Evolutionary conservation across 2,797 vertebrate species (phyloP).

Genomic region (Periophthalmus magnuspinnatus): DNA sequence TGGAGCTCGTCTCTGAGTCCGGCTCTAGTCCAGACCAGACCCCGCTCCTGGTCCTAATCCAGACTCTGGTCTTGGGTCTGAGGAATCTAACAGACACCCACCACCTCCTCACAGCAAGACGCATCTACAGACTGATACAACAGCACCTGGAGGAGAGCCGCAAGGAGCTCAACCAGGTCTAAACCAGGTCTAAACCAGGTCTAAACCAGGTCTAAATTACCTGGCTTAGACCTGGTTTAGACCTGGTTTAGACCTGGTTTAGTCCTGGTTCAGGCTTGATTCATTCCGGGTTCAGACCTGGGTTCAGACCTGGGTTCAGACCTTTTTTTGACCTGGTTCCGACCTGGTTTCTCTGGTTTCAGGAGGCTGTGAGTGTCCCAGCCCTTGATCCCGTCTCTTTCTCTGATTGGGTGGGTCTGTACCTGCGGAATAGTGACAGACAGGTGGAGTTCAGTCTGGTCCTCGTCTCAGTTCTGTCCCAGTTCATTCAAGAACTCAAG

Average conservation of each 20-base stretch:
- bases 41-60: constrained; percentile 75
- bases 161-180: not conserved
- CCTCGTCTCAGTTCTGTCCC: constrained; percentile 77
- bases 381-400: constrained; percentile 32
- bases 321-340: too few species aligned
- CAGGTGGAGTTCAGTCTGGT: constrained; percentile 70
- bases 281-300: not conserved
- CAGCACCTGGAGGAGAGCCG: constrained; percentile 61
- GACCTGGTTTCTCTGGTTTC: not conserved
- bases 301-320: too few species aligned
- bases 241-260: not conserved
- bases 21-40: constrained; percentile 68
- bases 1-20: constrained; percentile 67
- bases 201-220: not conserved
- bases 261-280: not conserved
- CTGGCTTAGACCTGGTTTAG: not conserved
- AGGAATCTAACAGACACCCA: constrained; percentile 72
- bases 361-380: not conserved
- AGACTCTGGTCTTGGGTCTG: constrained; percentile 79
- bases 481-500: constrained; percentile 80
- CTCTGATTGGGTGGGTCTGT: constrained; percentile 33
- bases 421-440: constrained; percentile 57
- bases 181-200: constrained; percentile 18
- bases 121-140: constrained; percentile 80
- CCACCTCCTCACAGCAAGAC: constrained; percentile 81